These are phyloP conservation scores for Papilio protenor DNA, from an alignment of 2,888 invertebrate species.

Conservation along the genomic window DNA sequence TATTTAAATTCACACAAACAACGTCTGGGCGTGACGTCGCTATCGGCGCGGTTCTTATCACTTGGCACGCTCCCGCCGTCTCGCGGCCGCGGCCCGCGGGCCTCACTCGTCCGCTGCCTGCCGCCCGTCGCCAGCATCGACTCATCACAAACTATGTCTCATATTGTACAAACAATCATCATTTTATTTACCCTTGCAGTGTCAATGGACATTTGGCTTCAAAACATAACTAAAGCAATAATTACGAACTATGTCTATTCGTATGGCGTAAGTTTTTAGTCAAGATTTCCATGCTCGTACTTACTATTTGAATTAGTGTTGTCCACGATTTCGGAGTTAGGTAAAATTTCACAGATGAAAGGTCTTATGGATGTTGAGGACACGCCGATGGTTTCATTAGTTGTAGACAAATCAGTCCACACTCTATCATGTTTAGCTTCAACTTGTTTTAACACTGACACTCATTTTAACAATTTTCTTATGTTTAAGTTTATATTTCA, in stretches of 20 bases:
- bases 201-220: conserved; percentile 8
- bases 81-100: conserved; percentile 71
- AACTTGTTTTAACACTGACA: conserved; percentile 71
- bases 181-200: conserved; percentile 19
- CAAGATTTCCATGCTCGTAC: conserved; percentile 54
- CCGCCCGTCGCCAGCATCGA: conserved; percentile 50
- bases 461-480: conserved; percentile 67
- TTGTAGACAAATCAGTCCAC: conserved; percentile 65
- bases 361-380: conserved; percentile 69
- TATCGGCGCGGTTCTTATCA: conserved; percentile 84
- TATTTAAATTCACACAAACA: conserved; percentile 85
- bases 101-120: conserved; percentile 62
- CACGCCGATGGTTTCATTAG: conserved; percentile 68
- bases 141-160: conserved; percentile 69
- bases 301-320: conserved; percentile 83
- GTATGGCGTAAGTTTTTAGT: conserved; percentile 28
- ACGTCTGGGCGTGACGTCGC: conserved; percentile 84
- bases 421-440: conserved; percentile 63
- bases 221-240: conserved; percentile 6
- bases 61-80: conserved; percentile 83
- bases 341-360: conserved; percentile 74
- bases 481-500: conserved; percentile 63
- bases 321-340: conserved; percentile 75
- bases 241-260: neutral
- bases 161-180: conserved; percentile 39